Percentiles rank a stretch among this genome's conserved stretches.
Evolutionary conservation across 2,888 invertebrate species (phyloP).

Genomic region (Ryuthela nishihirai): DNA sequence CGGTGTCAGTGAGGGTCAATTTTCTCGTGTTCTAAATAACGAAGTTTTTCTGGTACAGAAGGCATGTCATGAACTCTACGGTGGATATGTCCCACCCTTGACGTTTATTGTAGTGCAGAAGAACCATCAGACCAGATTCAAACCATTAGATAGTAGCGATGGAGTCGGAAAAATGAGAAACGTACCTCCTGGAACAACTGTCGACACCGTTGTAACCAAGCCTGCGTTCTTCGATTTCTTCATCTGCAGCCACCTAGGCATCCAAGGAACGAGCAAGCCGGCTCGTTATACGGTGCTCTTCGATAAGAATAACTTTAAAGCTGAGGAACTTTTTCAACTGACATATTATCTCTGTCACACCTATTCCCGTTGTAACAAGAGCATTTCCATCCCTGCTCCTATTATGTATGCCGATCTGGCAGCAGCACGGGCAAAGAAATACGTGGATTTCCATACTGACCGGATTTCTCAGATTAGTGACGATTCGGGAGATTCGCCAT

Average conservation of each 20-base stretch:
- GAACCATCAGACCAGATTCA: conserved; percentile 84
- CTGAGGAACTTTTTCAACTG: conserved; percentile 33
- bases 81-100: conserved; percentile 66
- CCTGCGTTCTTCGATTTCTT: conserved; percentile 84
- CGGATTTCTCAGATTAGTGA: no score
- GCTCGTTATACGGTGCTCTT: conserved; percentile 37
- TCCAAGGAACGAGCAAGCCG: conserved; percentile 47
- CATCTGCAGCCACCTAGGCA: conserved; percentile 63
- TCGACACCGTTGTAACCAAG: conserved; percentile 79
- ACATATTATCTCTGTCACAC: conserved; percentile 42
- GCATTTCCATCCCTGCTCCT: conserved; percentile 46
- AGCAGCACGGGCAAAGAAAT: conserved; percentile 29
- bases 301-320: conserved; percentile 31
- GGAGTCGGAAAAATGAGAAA: conserved; percentile 55
- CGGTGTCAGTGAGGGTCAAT: conserved; percentile 67
- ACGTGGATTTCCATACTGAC: not conserved
- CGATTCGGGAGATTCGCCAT: no score
- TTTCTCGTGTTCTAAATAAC: not conserved
- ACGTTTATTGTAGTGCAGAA: conserved; percentile 94
- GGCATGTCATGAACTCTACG: conserved; percentile 62
- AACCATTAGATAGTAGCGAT: conserved; percentile 2
- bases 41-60: conserved; percentile 2
- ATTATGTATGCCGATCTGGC: conserved; percentile 42
- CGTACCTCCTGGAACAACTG: conserved; percentile 81
- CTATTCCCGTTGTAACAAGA: conserved; percentile 43